phyloP scores from a whole-genome alignment of 1,140 invertebrate species.

The Meteorus sp. region DNA sequence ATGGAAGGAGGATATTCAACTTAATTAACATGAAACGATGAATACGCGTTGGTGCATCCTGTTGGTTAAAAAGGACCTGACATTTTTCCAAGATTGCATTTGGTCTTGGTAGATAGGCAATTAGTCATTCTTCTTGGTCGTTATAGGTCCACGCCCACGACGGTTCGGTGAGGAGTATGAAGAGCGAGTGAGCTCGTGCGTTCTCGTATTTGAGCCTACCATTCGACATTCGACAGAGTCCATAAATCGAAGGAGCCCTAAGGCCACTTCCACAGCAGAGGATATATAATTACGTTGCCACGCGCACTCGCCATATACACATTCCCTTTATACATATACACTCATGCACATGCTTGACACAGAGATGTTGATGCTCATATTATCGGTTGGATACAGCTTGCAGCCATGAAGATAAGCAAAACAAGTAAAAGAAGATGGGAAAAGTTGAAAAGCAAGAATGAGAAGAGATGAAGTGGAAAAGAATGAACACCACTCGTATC shows the following conservation, averaged over 20 bases:
- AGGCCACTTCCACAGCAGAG: neutral
- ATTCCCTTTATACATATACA: neutral
- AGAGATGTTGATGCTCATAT: neutral
- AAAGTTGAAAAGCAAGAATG: neutral
- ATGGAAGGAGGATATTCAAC: too few species aligned
- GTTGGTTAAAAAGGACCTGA: too few species aligned
- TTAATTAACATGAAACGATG: too few species aligned
- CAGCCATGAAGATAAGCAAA: too few species aligned
- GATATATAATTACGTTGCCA: slow-evolving; percentile 13
- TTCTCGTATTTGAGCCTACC: too few species aligned
- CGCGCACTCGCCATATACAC: slow-evolving; percentile 4
- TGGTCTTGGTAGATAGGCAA: too few species aligned
- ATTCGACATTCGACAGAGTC: too few species aligned
- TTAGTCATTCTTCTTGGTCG: slow-evolving; percentile 7
- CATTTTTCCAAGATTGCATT: too few species aligned
- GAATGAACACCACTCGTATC: neutral
- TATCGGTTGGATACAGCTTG: neutral
- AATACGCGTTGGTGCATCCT: too few species aligned
- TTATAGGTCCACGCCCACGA: slow-evolving; percentile 9
- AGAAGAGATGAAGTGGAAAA: neutral
- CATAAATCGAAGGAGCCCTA: slow-evolving; percentile 16
- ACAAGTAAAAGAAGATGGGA: too few species aligned
- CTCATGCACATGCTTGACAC: neutral
- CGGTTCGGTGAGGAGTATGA: neutral
- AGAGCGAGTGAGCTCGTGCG: too few species aligned